Evolutionary conservation across 2,888 invertebrate genomes (phyloP), one percentile per base, ranked within the genome.

Genomic region (Ischnura elegans): DNA sequence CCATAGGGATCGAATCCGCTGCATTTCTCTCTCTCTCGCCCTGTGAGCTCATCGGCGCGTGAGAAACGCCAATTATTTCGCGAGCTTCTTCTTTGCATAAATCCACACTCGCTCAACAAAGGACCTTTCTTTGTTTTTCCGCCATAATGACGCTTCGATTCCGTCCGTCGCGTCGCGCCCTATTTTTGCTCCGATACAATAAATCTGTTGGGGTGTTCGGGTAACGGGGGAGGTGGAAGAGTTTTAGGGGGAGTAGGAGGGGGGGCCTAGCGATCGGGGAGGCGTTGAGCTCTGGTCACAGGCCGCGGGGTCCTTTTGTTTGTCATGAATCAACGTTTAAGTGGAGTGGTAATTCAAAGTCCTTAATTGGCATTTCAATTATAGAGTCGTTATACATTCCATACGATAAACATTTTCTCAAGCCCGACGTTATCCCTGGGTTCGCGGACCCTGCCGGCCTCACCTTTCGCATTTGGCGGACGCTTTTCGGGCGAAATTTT

Each of bases 401-500:
- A 76, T 76, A 76, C 76, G 76, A 76, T 76, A 76, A 76, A 76
- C 76, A 76, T 76, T 76, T 76, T 76, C 76, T 76, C 76, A 76
- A 76, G 76, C 76, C 29, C 76, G 36, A 21, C 76, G 61, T 8
- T 8, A n/a, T n/a, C 61, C 21, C 61, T 8, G n/a, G 61, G 61
- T 61, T n/a, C 61, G 29, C 76, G 76, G 36, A 29, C 76, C 36
- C 36, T 2, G 36, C n/a, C n/a, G n/a, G n/a, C n/a, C 25, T 76
- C 76, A 76, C 76, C 76, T 76, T 36, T 76, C 76, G 76, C 76
- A 76, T 76, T 76, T 76, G 5, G 76, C 76, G n/a, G n/a, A n/a
- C n/a, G n/a, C n/a, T n/a, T n/a, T n/a, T n/a, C n/a, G n/a, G n/a
- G n/a, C n/a, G n/a, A n/a, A n/a, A n/a, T n/a, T n/a, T n/a, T n/a